phyloP scores from a whole-genome alignment of 1,140 invertebrate species.

The Lepidurus arcticus region DNA sequence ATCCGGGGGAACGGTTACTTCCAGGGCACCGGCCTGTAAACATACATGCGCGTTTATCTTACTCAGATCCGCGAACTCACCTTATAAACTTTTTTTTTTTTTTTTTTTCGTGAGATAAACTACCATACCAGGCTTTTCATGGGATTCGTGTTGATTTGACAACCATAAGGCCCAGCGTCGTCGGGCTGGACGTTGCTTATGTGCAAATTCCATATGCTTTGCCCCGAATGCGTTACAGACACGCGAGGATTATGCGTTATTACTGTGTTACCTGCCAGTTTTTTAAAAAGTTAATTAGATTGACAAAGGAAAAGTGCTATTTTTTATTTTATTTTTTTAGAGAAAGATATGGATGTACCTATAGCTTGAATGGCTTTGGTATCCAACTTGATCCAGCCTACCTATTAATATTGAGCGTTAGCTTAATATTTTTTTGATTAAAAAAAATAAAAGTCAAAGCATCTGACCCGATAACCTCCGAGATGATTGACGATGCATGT shows the following conservation, averaged over 20 bases:
- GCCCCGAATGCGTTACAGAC: conserved; percentile 42
- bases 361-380: conserved; percentile 86
- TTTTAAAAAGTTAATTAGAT: background rate
- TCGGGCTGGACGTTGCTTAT: conserved; percentile 44
- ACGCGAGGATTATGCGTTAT: conserved; percentile 47
- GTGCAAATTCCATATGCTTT: conserved; percentile 44
- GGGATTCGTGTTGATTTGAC: conserved; percentile 48
- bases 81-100: background rate
- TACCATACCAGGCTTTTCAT: conserved; percentile 45
- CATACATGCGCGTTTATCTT: background rate
- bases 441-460: background rate
- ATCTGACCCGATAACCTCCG: conserved; percentile 85
- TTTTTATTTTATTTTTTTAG: background rate
- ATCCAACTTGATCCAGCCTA: conserved; percentile 87
- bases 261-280: conserved; percentile 37
- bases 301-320: background rate
- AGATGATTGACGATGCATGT: conserved; percentile 85
- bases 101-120: background rate
- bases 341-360: background rate
- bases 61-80: too few relatives aligned
- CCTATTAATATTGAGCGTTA: conserved; percentile 49
- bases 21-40: conserved; percentile 66
- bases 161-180: conserved; percentile 46
- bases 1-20: conserved; percentile 78
- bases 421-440: background rate